These are phyloP conservation scores for Sminthurinus aureus DNA, from an alignment of 2,888 invertebrate genomes.

Conservation along the genomic window DNA sequence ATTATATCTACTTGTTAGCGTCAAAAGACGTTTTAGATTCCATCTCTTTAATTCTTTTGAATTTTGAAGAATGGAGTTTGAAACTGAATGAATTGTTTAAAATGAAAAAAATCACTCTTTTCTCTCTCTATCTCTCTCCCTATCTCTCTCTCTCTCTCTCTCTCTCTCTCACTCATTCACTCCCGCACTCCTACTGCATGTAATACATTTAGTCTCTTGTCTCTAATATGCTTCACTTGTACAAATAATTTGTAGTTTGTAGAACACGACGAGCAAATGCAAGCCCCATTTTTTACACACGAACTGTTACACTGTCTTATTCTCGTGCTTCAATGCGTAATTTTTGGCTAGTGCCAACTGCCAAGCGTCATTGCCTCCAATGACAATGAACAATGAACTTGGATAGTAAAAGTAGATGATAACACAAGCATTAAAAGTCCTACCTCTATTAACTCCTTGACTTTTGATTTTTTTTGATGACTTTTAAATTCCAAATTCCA, in stretches of 20 bases:
- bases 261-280: slow-evolving; percentile 4
- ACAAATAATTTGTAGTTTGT: slow-evolving; percentile 6
- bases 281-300: slow-evolving; percentile 27
- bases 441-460: too few relatives aligned
- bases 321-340: not conserved
- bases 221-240: not conserved
- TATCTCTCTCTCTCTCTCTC: not conserved
- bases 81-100: not conserved
- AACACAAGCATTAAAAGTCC: not conserved
- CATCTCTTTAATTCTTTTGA: too few relatives aligned
- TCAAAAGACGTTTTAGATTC: too few relatives aligned
- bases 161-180: not conserved
- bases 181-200: not conserved
- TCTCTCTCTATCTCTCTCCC: not conserved
- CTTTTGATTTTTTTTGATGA: too few relatives aligned
- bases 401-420: not conserved
- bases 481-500: too few relatives aligned
- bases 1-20: too few relatives aligned
- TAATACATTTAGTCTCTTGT: too few relatives aligned
- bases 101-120: too few relatives aligned
- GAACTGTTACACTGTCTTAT: slow-evolving; percentile 21
- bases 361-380: not conserved
- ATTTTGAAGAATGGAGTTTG: not conserved
- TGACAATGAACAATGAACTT: not conserved
- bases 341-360: not conserved